Evolutionary conservation across 2,797 vertebrate species (phyloP), one percentile per base, ranked within the genome.

Genomic region (Sebastes nivosus): DNA sequence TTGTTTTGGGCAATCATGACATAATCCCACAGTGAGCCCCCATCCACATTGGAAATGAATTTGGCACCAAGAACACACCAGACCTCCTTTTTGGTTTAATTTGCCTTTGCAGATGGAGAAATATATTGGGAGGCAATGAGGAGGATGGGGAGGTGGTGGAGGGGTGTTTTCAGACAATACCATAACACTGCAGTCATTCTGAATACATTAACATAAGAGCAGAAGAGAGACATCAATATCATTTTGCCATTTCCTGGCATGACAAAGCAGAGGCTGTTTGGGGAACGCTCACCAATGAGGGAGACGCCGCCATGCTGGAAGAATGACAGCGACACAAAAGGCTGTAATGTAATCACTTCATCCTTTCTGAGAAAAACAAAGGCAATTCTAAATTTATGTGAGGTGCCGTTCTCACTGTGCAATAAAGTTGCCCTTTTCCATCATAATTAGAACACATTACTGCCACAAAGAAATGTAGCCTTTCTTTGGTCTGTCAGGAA

Each of bases 251-350:
- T 72, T 63, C 58, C 75, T 85, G 83, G 78, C 76, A n/a, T 77
- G 88, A 91, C 83, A 87, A 85, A 84, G 79, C 85, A 83, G 78
- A 74, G 72, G 57, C 72, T 80, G 83, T 67, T 73, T 32, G 66
- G 70, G 77, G 77, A 77, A 74, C 11, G 68, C 68, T 81, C 29
- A 25, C 63, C 70, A 72, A 38, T 20, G 81, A 88, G 80, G 75
- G 82, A 82, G 83, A 86, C 57, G 69, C 77, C 80, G 18, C 75
- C 77, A 12, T 2, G 12, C 61, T 79, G 81, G 76, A 65, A 84
- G 84, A 90, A 46, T 88, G 90, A 91, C 88, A 86, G 84, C 67
- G 0, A n/a, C 68, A 92, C 85, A 92, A 92, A 90, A 82, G 80
- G 72, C 75, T 85, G 92, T 85, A 88, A 92, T 91, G 82, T 67